phyloP scores from a whole-genome alignment of 2,888 invertebrate genomes.

The Drosophila infuscata region DNA sequence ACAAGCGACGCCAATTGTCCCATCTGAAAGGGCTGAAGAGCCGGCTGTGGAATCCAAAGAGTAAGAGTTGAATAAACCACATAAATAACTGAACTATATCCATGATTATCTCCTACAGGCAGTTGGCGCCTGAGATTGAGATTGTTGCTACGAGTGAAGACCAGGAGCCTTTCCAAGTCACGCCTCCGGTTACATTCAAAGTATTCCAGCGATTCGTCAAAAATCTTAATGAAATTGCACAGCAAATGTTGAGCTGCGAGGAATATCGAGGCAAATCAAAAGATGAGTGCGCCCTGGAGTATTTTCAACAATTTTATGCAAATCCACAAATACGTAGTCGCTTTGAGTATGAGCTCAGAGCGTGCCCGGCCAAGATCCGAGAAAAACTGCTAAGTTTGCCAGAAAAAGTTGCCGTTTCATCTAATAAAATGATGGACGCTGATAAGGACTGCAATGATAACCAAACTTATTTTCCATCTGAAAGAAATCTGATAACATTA shows the following conservation, averaged over 20 bases:
- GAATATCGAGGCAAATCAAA: constrained; percentile 26
- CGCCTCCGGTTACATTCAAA: constrained; percentile 28
- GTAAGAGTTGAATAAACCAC: constrained; percentile 10
- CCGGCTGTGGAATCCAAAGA: neutral
- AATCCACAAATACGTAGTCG: constrained; percentile 38
- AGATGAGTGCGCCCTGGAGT: constrained; percentile 31
- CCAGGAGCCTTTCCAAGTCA: neutral
- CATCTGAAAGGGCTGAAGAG: neutral
- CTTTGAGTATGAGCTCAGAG: constrained; percentile 31
- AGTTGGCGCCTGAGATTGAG: neutral
- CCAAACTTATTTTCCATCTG: neutral
- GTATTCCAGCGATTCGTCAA: constrained; percentile 35
- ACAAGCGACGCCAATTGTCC: neutral
- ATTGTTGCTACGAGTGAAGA: neutral
- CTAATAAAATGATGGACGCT: neutral
- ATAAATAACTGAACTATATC: neutral
- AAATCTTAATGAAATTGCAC: constrained; percentile 38
- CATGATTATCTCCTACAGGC: neutral
- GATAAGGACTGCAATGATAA: neutral
- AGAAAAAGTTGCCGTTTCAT: neutral
- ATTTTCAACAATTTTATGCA: constrained; percentile 48
- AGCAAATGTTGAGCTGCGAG: constrained; percentile 41
- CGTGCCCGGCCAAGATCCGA: constrained; percentile 49
- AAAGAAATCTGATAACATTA: constrained; percentile 2
- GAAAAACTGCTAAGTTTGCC: constrained; percentile 22